Evolutionary conservation across 2,888 invertebrate species (phyloP), one percentile per base, ranked within the genome.

Genomic region (Folsomia manolachei): DNA sequence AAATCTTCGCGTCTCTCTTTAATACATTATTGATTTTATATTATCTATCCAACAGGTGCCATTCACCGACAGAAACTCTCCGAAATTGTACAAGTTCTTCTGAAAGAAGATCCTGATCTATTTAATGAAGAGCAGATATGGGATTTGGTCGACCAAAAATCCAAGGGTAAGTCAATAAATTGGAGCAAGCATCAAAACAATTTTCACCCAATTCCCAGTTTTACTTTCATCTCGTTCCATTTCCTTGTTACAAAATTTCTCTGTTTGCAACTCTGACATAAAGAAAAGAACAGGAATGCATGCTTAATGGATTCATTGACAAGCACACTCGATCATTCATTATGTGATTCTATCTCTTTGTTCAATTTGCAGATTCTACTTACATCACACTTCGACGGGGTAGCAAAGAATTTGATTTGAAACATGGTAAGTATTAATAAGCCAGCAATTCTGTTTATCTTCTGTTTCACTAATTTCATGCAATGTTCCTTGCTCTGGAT

Each of bases 21-120:
- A n/a, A n/a, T n/a, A n/a, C n/a, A n/a, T n/a, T n/a, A n/a, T n/a
- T n/a, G n/a, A n/a, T n/a, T n/a, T n/a, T n/a, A n/a, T n/a, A n/a
- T n/a, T n/a, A n/a, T n/a, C n/a, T n/a, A n/a, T n/a, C n/a, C n/a
- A n/a, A 76, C 76, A 27, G 76, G 76, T 61, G 76, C 76, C 24
- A 74, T 76, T 27, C 62, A 72, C 14, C 64, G 69, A 24, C 26
- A 18, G 4, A 63, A 74, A 53, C 74, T 76, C 74, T n/a, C 60
- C 11, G 70, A 70, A 19, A 72, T 76, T 53, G 71, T 76, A 67
- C 56, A 60, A 11, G 61, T 72, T 18, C 63, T 76, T 61, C 74
- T 76, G 63, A 76, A 76, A 60, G 72, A 71, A 39, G 76, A 76
- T 56, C 76, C 76, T 21, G 71, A 66, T 23, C 53, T 76, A 1